Evolutionary conservation across 2,113 vertebrate genomes (phyloP).

Genomic region (Psettodes erumei): DNA sequence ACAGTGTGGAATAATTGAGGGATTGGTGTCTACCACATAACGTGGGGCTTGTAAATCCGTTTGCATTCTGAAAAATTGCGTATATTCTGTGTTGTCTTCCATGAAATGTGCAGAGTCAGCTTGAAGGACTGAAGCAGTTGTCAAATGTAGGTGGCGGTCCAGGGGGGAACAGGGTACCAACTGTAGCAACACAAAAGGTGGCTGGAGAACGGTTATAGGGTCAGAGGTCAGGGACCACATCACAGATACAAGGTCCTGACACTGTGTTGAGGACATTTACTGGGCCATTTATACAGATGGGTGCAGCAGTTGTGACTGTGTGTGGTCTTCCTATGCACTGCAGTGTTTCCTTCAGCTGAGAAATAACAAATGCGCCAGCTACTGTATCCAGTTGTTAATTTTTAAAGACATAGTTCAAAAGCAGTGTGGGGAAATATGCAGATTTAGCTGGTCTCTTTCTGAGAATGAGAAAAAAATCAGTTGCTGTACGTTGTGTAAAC

Average conservation of each 20-base stretch:
- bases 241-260: conserved; percentile 51
- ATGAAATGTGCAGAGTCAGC: not conserved
- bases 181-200: conserved; percentile 59
- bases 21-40: not conserved
- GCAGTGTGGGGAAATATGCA: too few species aligned
- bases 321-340: conserved; percentile 74
- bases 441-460: not conserved
- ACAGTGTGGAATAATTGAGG: not conserved
- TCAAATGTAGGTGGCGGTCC: conserved; percentile 1
- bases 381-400: not conserved
- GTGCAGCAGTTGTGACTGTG: conserved; percentile 57
- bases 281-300: conserved; percentile 57
- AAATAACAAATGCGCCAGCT: not conserved
- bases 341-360: not conserved
- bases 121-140: conserved; percentile 26
- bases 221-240: conserved; percentile 58
- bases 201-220: conserved; percentile 24
- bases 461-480: not conserved
- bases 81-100: not conserved
- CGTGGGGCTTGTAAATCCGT: conserved; percentile 1
- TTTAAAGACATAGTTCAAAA: not conserved
- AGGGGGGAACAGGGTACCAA: conserved; percentile 25
- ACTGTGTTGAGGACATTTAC: conserved; percentile 59
- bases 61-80: not conserved
- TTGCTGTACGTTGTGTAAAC: not conserved